Base-by-base conservation (phyloP, 2,113 vertebrate genomes). In the Nibea albiflora region DNA sequence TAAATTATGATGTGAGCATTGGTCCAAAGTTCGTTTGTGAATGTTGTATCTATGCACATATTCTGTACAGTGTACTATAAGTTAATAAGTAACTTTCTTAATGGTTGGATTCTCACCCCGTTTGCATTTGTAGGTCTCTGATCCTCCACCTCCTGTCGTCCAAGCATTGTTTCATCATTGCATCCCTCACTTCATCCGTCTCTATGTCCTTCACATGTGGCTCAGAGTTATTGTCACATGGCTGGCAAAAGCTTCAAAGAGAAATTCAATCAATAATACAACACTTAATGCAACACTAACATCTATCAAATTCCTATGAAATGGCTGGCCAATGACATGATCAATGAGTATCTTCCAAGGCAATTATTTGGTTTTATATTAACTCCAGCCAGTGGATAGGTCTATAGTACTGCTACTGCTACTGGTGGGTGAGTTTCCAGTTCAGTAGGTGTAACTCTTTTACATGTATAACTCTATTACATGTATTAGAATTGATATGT, bases 51-150 rank as follows among this genome's bases (percentile, higher is more conserved):
- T 35, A 35, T 35, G 35, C 8, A 35, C 7, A 35, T 35, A 35
- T 35, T 7, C 35, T 35, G 35, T 35, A 35, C 7, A 7, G 31
- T 35, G 31, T 26, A 26, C 24, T 26, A 35, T 35, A 35, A 35
- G 31, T 35, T 31, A 31, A 7, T 35, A 35, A 6, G 31, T 35
- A 35, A 35, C 31, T 35, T 31, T 35, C 6, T 35, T 35, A 35
- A 39, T 39, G 7, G 8, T 39, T 46, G 44, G 44, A 65, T 62
- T 19, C 46, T 82, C 44, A 87, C 83, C 73, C 76, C 20, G 39
- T 14, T 62, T 69, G 19, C 68, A 80, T 80, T 47, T n/a, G 61
- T 5, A 80, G 78, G 17, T 76, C 71, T 60, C 53, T 20, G 22
- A 73, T 66, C 50, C 16, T 70, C 84, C 78, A 79, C 28, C 11